Evolutionary conservation across 2,113 vertebrate species (phyloP), one percentile per base, ranked within the genome.

Genomic region (Urocynchramus pylzowi): DNA sequence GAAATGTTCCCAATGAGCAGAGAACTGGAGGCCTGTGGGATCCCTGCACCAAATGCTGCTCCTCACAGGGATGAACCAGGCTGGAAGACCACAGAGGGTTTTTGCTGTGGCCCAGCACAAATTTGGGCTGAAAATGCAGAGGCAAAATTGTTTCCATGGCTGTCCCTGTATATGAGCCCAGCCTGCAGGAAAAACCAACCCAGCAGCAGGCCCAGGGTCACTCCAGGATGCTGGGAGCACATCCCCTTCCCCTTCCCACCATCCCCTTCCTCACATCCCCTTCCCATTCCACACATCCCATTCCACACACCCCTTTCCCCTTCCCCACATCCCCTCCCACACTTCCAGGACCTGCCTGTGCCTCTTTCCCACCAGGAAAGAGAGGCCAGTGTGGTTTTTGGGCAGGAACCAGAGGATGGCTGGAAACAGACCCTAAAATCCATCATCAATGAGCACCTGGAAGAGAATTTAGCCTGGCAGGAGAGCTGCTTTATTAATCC

Each of bases 401-500:
- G 79, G 57, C 59, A 60, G 49, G 53, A 82, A 35, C 67, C 89
- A 93, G 57, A 27, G 24, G 75, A 21, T 68, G 71, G 42, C 53
- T 64, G 47, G 26, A n/a, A 87, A 37, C 33, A 71, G 53, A 54
- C 45, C 12, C 70, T 42, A 39, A 95, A 85, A 79, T 87, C 61
- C 82, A 85, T 45, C 35, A 90, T 59, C 81, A 52, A 15, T 41
- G 31, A 80, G 76, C 57, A 93, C 63, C 60, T 90, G 75, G 61
- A 53, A 27, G 82, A 54, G 30, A 50, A 64, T 86, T 92, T 37
- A 64, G 35, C 44, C 74, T 88, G 75, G 61, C 91, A 85, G 85
- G 33, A 82, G 67, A 18, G 67, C 26, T 68, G 44, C 15, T 50
- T 71, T 56, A 26, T 83, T 52, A 45, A 35, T 60, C 78, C 83